These are phyloP conservation scores for Coregonus suidteri DNA, from an alignment of 2,797 vertebrate species.

Conservation along the genomic window DNA sequence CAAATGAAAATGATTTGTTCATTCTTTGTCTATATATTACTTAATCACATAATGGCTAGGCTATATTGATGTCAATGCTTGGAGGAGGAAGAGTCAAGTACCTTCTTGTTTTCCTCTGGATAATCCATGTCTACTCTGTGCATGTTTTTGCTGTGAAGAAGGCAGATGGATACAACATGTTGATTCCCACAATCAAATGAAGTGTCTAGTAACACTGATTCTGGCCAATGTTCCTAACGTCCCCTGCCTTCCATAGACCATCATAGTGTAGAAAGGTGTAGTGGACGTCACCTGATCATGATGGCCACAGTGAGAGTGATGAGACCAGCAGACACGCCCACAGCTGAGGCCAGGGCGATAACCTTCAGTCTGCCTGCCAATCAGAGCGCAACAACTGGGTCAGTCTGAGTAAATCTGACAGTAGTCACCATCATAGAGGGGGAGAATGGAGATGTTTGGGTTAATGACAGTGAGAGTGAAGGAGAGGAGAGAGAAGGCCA, in stretches of 20 bases:
- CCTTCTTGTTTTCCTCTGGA: slow-evolving; percentile 46
- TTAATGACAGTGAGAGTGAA: no score
- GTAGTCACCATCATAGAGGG: background rate
- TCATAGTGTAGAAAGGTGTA: background rate
- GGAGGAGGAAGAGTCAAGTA: slow-evolving; percentile 8
- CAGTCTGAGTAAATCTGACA: background rate
- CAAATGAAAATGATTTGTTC: background rate
- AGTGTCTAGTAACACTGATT: no score
- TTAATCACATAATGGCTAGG: background rate
- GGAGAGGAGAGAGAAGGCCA: background rate
- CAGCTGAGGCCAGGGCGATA: slow-evolving; percentile 77
- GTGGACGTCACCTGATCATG: slow-evolving; percentile 77
- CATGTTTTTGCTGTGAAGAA: slow-evolving; percentile 78
- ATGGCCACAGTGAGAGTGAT: slow-evolving; percentile 79
- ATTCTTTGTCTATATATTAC: background rate
- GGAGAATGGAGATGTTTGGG: background rate
- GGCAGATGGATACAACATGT: background rate
- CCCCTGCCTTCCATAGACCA: background rate
- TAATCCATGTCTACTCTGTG: slow-evolving; percentile 74
- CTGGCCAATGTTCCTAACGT: background rate
- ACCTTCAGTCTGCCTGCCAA: slow-evolving; percentile 77
- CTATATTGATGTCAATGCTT: background rate
- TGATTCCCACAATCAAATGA: no score
- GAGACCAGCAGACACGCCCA: slow-evolving; percentile 77
- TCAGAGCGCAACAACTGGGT: slow-evolving; percentile 1